Base-by-base conservation (phyloP, 2,797 vertebrate genomes). In the Bradypodion pumilum region DNA sequence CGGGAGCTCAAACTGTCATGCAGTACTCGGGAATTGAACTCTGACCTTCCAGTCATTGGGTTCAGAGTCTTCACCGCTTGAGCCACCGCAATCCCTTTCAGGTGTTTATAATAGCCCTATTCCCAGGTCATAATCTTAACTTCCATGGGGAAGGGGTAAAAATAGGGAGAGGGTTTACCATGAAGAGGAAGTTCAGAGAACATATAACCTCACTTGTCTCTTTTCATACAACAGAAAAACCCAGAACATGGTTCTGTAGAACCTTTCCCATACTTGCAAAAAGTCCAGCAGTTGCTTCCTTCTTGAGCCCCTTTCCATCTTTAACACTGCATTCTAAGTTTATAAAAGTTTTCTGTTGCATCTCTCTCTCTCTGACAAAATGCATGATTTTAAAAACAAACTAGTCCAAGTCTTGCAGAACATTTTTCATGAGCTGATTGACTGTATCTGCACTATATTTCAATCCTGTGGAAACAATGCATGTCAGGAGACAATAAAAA, bases 401-500 rank as follows among this genome's bases (percentile, higher is more conserved):
- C 90, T 94, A 94, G 92, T 81, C 21, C 5, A 93, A 88, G 69
- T 37, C 78, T 90, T 90, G 87, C 25, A 78, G 76, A 91, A 89
- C 87, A 83, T 95, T 92, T 93, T 92, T 91, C 86, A 95, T 7
- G 60, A 92, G 85, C 90, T 56, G 90, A 89, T 92, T 86, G 89
- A 3, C 0, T 91, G 88, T 89, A 91, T 92, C 82, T 29, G 86
- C 73, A 90, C 93, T 90, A 86, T 95, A 95, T 94, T 94, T 95
- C 95, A 96, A 91, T 80, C 87, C 72, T 32, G 62, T 92, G 90
- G 91, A 95, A 94, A 95, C 93, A 94, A 94, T 86, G 89, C 85
- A 87, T 70, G 91, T 93, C 32, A 44, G 91, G 95, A 95, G 93
- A 94, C 92, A 90, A 92, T 94, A 95, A 95, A 95, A 92, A 92